These are phyloP conservation scores for Anastatus disparis DNA, from an alignment of 1,140 invertebrate species.

Conservation along the genomic window DNA sequence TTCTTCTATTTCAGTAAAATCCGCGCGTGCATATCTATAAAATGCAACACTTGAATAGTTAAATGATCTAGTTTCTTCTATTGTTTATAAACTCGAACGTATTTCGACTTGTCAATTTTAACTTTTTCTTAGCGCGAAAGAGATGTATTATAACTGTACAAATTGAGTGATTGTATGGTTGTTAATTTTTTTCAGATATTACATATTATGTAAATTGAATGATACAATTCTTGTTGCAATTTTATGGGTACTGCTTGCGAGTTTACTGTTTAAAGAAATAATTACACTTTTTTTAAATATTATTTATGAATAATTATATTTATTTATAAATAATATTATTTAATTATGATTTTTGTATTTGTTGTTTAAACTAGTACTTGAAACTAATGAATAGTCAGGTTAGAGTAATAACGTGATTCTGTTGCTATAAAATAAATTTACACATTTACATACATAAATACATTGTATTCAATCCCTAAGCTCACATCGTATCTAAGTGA, in stretches of 20 bases:
- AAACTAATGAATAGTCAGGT: too few relatives aligned
- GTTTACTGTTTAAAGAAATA: background rate
- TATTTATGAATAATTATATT: too few relatives aligned
- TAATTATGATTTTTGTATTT: too few relatives aligned
- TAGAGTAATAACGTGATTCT: conserved; percentile 2
- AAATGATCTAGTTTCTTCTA: conserved; percentile 9
- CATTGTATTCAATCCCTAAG: conserved; percentile 1
- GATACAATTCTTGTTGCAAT: background rate
- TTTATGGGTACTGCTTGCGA: background rate
- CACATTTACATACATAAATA: conserved; percentile 7
- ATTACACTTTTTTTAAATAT: background rate
- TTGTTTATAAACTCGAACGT: conserved; percentile 3
- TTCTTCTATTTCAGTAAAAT: too few relatives aligned
- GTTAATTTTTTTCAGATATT: background rate
- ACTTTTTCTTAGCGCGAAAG: background rate
- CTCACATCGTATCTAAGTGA: conserved; percentile 7
- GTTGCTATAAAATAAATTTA: conserved; percentile 19
- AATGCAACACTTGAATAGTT: background rate
- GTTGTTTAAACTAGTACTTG: too few relatives aligned
- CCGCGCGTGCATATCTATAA: background rate
- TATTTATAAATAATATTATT: too few relatives aligned
- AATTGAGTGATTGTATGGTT: conserved; percentile 19
- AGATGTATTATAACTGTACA: conserved; percentile 13
- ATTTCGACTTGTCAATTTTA: background rate
- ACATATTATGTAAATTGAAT: background rate